A percentile compares a stretch with the other conserved stretches of the same genome.
phyloP scores from a whole-genome alignment of 2,113 vertebrate genomes.

The Pangasianodon hypophthalmus region DNA sequence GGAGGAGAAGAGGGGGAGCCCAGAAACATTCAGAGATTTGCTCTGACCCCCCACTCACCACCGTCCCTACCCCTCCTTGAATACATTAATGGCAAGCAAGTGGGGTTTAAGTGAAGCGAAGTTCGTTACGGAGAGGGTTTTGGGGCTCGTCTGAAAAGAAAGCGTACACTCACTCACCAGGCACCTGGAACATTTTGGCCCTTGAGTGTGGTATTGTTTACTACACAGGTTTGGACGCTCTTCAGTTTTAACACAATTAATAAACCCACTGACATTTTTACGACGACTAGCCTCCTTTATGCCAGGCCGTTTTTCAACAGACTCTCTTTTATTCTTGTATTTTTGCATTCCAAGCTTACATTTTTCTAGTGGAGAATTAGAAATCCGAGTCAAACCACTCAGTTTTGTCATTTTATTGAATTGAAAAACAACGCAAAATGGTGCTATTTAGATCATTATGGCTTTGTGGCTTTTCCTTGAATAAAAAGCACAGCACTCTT shows the following conservation, averaged over 20 bases:
- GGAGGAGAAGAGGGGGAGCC: constrained; percentile 53
- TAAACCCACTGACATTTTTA: constrained; percentile 11
- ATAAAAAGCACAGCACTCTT: background rate
- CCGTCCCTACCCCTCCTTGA: constrained; percentile 59
- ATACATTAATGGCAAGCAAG: constrained; percentile 71
- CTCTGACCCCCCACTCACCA: constrained; percentile 45
- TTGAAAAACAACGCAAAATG: background rate
- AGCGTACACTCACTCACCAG: constrained; percentile 62
- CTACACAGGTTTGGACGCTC: constrained; percentile 22
- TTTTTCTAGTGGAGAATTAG: background rate
- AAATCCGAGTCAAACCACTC: background rate
- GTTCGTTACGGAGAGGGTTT: constrained; percentile 67
- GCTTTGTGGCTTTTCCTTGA: constrained; percentile 4
- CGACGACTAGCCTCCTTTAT: background rate
- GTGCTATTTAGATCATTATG: background rate
- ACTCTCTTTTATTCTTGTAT: background rate
- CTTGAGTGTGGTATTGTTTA: constrained; percentile 47
- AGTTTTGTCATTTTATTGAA: background rate
- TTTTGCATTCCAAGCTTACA: background rate
- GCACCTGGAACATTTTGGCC: constrained; percentile 71
- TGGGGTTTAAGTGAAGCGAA: constrained; percentile 62
- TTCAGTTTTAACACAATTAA: background rate
- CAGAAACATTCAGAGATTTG: constrained; percentile 70
- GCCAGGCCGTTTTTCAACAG: background rate
- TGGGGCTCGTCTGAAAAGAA: constrained; percentile 56